Conservation (phyloP, 2,797 vertebrate species). For the Agapornis canus region DNA sequence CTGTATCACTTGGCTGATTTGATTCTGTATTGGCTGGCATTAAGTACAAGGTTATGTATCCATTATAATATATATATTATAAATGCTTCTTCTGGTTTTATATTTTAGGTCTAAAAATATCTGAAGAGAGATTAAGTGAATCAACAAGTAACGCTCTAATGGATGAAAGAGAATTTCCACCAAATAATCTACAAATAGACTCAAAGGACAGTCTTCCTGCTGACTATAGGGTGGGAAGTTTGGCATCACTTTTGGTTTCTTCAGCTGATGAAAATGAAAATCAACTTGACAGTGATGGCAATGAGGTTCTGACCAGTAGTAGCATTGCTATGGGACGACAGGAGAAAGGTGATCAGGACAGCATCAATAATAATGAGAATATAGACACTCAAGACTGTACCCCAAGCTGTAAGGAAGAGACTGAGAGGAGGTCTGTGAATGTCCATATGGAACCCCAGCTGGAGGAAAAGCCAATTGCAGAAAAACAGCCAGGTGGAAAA, state of each 20-base stretch:
- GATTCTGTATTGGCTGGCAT: not conserved
- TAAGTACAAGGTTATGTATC: not conserved
- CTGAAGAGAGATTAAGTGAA: conserved; percentile 49
- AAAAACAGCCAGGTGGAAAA: conserved; percentile 58
- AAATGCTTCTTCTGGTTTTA: not conserved
- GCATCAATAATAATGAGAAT: conserved; percentile 81
- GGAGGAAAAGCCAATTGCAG: conserved; percentile 41
- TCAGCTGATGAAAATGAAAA: conserved; percentile 83
- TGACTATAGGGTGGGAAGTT: conserved; percentile 34
- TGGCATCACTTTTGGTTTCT: conserved; percentile 54
- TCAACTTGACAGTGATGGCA: conserved; percentile 54
- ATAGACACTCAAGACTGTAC: conserved; percentile 40
- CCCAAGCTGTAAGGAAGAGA: conserved; percentile 41
- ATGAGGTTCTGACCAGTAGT: conserved; percentile 40
- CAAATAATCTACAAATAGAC: conserved; percentile 65
- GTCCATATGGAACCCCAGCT: conserved; percentile 24
- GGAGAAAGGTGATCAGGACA: conserved; percentile 75
- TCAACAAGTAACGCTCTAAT: conserved; percentile 76
- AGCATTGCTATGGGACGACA: conserved; percentile 60
- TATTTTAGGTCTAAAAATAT: conserved; percentile 73
- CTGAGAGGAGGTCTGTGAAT: conserved; percentile 17
- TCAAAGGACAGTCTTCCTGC: conserved; percentile 62
- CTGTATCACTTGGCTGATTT: not conserved
- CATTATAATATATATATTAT: not conserved
- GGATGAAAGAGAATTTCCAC: conserved; percentile 75